Percentiles rank a stretch among this genome's conserved stretches.
Conservation (phyloP, 2,888 invertebrate genomes). For the Tolmerus cingulatus region DNA sequence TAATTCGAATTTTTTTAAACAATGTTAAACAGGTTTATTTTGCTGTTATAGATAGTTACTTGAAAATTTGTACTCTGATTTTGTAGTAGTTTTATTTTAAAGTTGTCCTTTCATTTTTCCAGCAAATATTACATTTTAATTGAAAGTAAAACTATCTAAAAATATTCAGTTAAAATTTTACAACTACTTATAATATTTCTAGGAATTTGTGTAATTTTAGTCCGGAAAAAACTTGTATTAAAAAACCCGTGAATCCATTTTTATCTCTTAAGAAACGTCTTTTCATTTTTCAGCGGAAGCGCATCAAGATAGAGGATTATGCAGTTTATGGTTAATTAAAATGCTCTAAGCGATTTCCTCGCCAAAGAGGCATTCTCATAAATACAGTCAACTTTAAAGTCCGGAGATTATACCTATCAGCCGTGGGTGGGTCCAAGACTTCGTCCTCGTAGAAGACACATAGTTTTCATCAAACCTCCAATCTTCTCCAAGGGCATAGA, state of each 20-base stretch:
- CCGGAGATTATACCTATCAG: not conserved
- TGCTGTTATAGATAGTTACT: too few species aligned
- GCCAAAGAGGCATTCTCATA: not conserved
- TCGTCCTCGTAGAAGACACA: not conserved
- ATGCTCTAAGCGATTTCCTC: not conserved
- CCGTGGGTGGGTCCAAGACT: not conserved
- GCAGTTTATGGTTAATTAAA: not conserved
- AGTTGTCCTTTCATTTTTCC: too few species aligned
- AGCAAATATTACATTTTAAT: too few species aligned
- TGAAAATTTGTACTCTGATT: too few species aligned
- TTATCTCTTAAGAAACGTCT: not conserved
- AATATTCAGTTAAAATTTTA: too few species aligned
- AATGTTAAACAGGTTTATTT: too few species aligned
- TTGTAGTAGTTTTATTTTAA: too few species aligned
- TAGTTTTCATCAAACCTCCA: not conserved
- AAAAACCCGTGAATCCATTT: not conserved
- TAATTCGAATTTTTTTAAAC: too few species aligned
- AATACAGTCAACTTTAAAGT: not conserved
- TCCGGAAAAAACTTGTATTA: not conserved
- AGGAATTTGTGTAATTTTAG: not conserved
- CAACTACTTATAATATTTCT: not conserved
- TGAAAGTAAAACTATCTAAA: too few species aligned
- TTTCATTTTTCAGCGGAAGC: not conserved
- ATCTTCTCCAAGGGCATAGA: not conserved
- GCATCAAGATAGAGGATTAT: not conserved